A percentile compares a stretch with the other conserved stretches of the same genome.
Evolutionary conservation across 2,888 invertebrate genomes (phyloP).

Genomic region (Drosophila anomalata): DNA sequence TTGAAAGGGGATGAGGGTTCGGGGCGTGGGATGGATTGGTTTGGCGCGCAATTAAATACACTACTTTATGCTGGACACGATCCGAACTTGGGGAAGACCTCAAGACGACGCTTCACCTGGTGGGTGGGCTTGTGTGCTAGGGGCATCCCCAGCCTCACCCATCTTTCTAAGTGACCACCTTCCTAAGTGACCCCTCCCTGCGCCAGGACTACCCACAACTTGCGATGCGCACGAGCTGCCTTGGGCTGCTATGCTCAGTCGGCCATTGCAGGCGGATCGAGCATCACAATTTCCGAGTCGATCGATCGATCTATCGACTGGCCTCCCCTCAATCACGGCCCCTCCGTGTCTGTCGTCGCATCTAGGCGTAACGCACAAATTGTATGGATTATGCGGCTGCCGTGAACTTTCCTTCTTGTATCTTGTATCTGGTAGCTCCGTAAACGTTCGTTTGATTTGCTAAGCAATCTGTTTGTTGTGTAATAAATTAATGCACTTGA

Average conservation of each 20-base stretch:
- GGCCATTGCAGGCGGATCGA: conserved; percentile 14
- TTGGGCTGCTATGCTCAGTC: conserved; percentile 9
- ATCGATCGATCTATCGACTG: conserved; percentile 2
- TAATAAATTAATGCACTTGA: conserved; percentile 71
- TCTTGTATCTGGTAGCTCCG: conserved; percentile 45
- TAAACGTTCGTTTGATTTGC: conserved; percentile 68
- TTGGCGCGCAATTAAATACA: conserved; percentile 62
- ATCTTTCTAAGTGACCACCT: neutral
- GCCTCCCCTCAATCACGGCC: neutral
- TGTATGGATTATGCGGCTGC: conserved; percentile 61
- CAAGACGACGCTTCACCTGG: conserved; percentile 7
- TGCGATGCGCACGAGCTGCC: conserved; percentile 58
- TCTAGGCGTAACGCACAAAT: conserved; percentile 63
- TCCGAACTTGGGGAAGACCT: conserved; percentile 7
- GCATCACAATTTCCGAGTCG: neutral
- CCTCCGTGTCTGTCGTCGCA: conserved; percentile 24
- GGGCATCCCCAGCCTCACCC: conserved; percentile 2
- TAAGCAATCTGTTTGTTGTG: conserved; percentile 68
- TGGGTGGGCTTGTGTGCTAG: conserved; percentile 49
- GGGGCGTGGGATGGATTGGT: neutral
- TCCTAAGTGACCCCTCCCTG: neutral
- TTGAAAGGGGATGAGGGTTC: neutral
- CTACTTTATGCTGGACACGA: conserved; percentile 59
- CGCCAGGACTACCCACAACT: neutral
- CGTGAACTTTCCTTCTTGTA: conserved; percentile 39